Percentiles rank a stretch among this genome's conserved stretches.
Conservation (phyloP, 2,888 invertebrate genomes). For the Agapostemon virescens region DNA sequence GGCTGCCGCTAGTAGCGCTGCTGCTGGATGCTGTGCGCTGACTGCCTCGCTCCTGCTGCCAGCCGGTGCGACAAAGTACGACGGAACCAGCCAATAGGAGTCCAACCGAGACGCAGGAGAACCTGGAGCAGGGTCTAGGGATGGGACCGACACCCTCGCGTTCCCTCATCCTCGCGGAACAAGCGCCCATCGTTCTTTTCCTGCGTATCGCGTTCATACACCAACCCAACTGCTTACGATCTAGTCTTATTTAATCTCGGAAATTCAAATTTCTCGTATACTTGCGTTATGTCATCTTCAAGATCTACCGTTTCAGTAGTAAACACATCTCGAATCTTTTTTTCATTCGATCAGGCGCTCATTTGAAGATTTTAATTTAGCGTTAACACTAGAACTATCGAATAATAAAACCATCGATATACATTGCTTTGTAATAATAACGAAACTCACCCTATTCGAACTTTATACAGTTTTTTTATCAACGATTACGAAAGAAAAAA, state of each 20-base stretch:
- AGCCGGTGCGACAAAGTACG: constrained; percentile 56
- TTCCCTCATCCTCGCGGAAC: not conserved
- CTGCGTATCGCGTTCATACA: not conserved
- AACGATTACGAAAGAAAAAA: too few species aligned
- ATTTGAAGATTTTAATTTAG: too few species aligned
- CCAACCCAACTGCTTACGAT: not conserved
- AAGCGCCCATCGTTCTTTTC: not conserved
- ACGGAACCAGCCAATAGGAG: constrained; percentile 52
- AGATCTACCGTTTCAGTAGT: not conserved
- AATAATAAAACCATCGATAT: too few species aligned
- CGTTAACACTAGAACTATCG: too few species aligned
- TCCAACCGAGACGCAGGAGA: constrained; percentile 58
- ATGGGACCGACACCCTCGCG: constrained; percentile 47
- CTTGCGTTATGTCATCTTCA: not conserved
- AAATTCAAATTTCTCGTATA: not conserved
- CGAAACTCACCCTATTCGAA: too few species aligned
- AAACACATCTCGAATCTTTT: not conserved
- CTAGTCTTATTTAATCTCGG: not conserved
- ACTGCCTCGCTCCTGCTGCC: constrained; percentile 63
- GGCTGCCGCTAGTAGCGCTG: constrained; percentile 80
- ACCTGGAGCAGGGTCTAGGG: constrained; percentile 51
- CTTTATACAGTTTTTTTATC: too few species aligned
- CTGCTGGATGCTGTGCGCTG: constrained; percentile 79
- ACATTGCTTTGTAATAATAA: too few species aligned
- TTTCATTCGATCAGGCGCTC: too few species aligned